Percentiles rank a stretch among this genome's conserved stretches.
Conservation (phyloP, 2,113 vertebrate genomes). For the Regulus satrapa region DNA sequence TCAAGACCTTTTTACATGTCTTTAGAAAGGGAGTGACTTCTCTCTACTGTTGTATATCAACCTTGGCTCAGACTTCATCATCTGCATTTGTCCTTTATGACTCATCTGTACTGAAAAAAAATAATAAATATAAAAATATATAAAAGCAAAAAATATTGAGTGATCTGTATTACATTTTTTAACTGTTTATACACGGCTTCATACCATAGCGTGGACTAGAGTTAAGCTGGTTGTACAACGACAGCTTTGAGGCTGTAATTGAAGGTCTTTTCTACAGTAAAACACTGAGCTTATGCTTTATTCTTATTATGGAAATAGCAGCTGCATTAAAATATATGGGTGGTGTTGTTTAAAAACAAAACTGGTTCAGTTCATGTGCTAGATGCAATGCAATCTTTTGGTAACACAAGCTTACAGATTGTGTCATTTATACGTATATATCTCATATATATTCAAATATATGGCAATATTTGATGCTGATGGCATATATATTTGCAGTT, state of each 20-base stretch:
- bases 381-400: background rate
- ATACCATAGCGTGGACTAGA: rapidly evolving
- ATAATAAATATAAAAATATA: background rate
- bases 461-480: background rate
- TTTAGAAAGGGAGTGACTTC: background rate
- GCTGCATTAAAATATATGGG: background rate
- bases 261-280: background rate
- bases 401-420: background rate
- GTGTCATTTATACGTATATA: background rate
- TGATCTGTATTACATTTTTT: background rate
- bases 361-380: background rate
- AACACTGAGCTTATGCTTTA: background rate
- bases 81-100: background rate
- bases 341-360: background rate
- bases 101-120: background rate
- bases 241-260: background rate
- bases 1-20: background rate
- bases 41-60: background rate
- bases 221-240: background rate
- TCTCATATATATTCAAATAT: background rate
- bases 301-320: background rate
- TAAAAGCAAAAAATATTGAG: background rate
- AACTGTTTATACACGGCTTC: background rate
- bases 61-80: background rate
- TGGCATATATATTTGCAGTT: background rate